Percentiles rank a stretch among this genome's conserved stretches.
Conservation (phyloP, 2,113 vertebrate genomes). For the Erythrocebus patas region DNA sequence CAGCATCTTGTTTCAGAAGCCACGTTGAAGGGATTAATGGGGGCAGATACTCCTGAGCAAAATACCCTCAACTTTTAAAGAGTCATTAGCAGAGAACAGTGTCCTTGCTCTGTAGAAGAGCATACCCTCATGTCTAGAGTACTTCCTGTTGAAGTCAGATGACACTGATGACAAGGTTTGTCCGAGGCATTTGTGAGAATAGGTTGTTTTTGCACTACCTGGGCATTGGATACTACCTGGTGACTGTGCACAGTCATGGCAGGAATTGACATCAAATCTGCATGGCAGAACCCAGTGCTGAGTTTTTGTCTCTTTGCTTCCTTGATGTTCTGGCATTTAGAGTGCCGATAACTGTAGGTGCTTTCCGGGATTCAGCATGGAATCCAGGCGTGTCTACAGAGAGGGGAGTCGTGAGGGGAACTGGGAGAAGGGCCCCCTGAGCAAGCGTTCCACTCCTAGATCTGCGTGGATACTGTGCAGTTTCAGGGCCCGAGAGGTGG, state of each 20-base stretch:
- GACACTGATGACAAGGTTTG: not conserved
- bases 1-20: not conserved
- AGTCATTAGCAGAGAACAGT: not conserved
- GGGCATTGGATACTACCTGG: not conserved
- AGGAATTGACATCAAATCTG: not conserved
- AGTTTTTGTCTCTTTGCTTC: not conserved
- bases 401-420: no score
- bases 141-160: not conserved
- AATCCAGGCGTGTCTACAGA: not conserved
- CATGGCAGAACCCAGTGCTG: no score
- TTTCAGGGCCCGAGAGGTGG: not conserved
- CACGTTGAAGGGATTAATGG: not conserved
- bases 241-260: not conserved
- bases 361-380: not conserved
- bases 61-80: not conserved
- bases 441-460: not conserved
- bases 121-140: not conserved
- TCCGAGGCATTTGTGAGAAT: not conserved
- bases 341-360: not conserved
- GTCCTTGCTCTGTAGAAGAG: not conserved
- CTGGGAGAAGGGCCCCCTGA: not conserved
- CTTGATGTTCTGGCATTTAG: not conserved
- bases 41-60: not conserved
- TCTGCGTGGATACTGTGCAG: accelerated
- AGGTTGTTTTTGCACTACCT: not conserved